Evolutionary conservation across 2,113 vertebrate genomes (phyloP).

Genomic region (Rhodinocichla rosea): DNA sequence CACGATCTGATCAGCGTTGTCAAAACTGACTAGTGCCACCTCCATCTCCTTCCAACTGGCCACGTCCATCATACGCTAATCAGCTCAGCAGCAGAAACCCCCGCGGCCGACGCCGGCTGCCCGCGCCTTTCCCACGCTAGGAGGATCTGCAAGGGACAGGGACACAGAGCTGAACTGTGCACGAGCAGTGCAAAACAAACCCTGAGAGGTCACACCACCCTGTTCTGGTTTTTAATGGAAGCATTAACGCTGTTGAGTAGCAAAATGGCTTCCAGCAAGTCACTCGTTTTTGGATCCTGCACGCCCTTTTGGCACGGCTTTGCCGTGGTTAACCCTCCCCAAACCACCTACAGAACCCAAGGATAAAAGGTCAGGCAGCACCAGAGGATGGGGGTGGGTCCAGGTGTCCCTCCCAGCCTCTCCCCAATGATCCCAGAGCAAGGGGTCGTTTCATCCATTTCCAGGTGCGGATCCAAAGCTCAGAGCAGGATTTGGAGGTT

Average conservation of each 20-base stretch:
- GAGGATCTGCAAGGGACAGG: conserved; percentile 59
- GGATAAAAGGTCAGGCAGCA: not conserved
- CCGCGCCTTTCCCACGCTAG: conserved; percentile 7
- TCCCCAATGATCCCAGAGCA: not conserved
- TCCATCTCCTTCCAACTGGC: conserved; percentile 86
- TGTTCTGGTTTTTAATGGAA: not conserved
- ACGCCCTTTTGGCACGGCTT: not conserved
- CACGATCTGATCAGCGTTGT: conserved; percentile 80
- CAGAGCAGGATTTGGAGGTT: not conserved
- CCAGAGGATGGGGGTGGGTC: not conserved
- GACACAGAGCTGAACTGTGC: conserved; percentile 4
- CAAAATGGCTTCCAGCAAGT: not conserved
- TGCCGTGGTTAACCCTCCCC: not conserved
- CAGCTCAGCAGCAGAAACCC: conserved; percentile 60
- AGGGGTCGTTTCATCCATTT: rapidly evolving
- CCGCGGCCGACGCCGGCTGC: not conserved
- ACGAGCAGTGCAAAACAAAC: not conserved
- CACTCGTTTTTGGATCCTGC: not conserved
- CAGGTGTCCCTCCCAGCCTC: not conserved
- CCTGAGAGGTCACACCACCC: not conserved
- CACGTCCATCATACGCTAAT: conserved; percentile 71
- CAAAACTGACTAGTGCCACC: conserved; percentile 88
- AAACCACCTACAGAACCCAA: not conserved
- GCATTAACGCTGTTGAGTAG: not conserved
- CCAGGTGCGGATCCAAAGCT: rapidly evolving